Evolutionary conservation across 2,113 vertebrate genomes (phyloP).

Genomic region (Gopherus flavomarginatus): DNA sequence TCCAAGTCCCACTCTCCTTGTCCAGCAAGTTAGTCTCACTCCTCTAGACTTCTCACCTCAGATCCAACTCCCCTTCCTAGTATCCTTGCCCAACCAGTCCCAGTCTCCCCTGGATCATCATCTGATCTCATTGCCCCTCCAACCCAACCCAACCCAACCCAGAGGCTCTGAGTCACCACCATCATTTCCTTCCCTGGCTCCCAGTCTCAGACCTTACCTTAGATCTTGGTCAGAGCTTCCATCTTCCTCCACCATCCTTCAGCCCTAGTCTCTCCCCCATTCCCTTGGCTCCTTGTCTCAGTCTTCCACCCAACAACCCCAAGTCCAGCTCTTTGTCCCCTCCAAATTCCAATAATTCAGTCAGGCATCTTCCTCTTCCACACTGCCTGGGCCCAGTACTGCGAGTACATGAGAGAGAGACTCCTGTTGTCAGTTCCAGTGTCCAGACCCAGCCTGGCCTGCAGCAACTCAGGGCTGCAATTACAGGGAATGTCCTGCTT

Average conservation of each 20-base stretch:
- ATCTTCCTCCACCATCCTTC: neutral
- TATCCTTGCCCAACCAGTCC: neutral
- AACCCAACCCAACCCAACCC: neutral
- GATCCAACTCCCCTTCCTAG: neutral
- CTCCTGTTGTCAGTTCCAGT: neutral
- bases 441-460: neutral
- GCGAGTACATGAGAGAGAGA: neutral
- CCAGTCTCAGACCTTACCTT: neutral
- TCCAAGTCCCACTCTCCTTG: no score
- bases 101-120: neutral
- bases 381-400: neutral
- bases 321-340: neutral
- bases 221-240: neutral
- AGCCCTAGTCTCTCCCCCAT: neutral
- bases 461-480: neutral
- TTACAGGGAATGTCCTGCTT: neutral
- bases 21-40: no score
- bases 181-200: neutral
- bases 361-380: neutral
- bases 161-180: neutral
- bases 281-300: neutral
- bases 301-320: neutral
- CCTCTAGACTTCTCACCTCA: no score
- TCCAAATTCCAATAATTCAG: neutral
- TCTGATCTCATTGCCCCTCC: neutral